Base-by-base conservation (phyloP, 2,888 invertebrate species). In the Xestia sexstrigata region DNA sequence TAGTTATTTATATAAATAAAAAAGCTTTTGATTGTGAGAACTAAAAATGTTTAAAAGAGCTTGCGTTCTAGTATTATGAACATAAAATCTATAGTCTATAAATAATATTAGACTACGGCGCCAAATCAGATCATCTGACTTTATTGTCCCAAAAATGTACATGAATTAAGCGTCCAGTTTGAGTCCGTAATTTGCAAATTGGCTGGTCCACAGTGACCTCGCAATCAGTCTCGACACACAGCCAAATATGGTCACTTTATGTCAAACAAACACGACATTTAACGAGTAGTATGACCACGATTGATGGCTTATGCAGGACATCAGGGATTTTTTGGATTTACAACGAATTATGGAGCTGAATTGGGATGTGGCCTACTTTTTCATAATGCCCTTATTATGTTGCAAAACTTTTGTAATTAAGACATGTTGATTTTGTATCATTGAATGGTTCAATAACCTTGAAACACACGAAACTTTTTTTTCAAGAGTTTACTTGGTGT, bases 121-220 rank as follows among this genome's bases (percentile, higher is more conserved):
- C 7, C 15, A 52, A 66, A 45, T 39, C 30, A 55, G 66, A 55
- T 70, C 67, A 39, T 62, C 35, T 65, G 73, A 76, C 74, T 69
- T 71, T 35, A 78, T 60, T 67, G 42, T 45, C 26, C 66, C 75
- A 76, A 79, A 87, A 77, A 58, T 76, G 39, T 73, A 30, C 60
- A 71, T 76, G 63, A 86, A 82, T 83, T 82, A 62, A 83, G 84
- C 68, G 78, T 70, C 63, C 87, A 79, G 63, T 77, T 87, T 66
- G 78, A 63, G 63, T 42, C 30, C n/a, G 75, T 84, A 85, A 89
- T 81, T 88, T 76, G 80, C 81, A 89, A 88, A 87, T 87, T 89
- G 87, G 70, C 77, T 71, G 74, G 67, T 70, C 76, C 74, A 74
- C 77, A 45, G 75, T 52, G 85, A 82, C 88, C 88, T 86, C 81